Evolutionary conservation across 2,888 invertebrate species (phyloP), one percentile per base, ranked within the genome.

Genomic region (Tenthredo livida): DNA sequence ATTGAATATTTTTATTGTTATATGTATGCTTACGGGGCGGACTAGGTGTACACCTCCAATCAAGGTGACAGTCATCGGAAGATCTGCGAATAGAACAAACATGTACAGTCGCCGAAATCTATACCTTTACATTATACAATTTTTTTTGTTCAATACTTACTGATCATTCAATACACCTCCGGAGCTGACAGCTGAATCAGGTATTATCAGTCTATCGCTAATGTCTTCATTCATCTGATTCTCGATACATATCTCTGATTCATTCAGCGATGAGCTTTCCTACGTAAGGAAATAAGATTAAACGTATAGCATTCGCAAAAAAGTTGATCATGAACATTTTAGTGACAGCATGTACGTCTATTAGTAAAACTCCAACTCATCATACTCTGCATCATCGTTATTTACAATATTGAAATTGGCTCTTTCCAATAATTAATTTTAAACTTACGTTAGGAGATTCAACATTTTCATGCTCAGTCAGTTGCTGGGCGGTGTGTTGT

Each of bases 1-100:
- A 65, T 65, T 65, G 6, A 65, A 65, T 65, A 65, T 65, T 65
- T n/a, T 65, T 65, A 65, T 65, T 65, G 21, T 65, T 65, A 65
- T 65, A 65, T 65, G 65, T 65, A 65, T 25, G 29, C 65, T 65
- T 65, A 65, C 65, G 65, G 21, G 65, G 65, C 65, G 21, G 65
- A 65, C 65, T 65, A 21, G 65, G 65, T 65, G 65, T 65, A 65
- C 10, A 9, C 65, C 65, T 21, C 65, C 21, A 65, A 65, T 65
- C 65, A 21, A 65, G 65, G 65, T 25, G 65, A 65, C 65, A 1
- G 65, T 65, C 21, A 65, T 65, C 10, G 65, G 65, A 65, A 65
- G 65, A 65, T 65, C 65, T 65, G 21, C 21, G 29, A 65, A 65
- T 65, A 21, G 65, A 65, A 65, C 21, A 65, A 65, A 65, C 21